Evolutionary conservation across 2,888 invertebrate genomes (phyloP).

Genomic region (Alitta virens): DNA sequence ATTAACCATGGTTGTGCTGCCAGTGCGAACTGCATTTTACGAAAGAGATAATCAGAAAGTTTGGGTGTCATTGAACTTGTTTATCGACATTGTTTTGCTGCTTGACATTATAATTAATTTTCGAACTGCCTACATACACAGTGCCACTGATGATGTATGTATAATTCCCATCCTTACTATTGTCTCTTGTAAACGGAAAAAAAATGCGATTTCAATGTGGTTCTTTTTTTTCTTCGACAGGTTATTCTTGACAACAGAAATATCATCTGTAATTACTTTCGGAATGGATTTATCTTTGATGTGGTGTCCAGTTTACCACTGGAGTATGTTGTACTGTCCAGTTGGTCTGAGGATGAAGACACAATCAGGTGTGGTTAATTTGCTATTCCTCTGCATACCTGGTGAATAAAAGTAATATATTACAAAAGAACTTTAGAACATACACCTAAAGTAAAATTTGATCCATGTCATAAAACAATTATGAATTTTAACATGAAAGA

Average conservation of each 20-base stretch:
- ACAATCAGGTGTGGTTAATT: no score
- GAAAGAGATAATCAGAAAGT: not conserved
- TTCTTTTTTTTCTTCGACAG: slow-evolving; percentile 9
- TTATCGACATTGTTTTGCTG: slow-evolving; percentile 13
- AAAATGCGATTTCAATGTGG: no score
- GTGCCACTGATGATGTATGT: slow-evolving; percentile 15
- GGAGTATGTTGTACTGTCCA: slow-evolving; percentile 11
- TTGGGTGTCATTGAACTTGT: slow-evolving; percentile 10
- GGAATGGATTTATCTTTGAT: slow-evolving; percentile 18
- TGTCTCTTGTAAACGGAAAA: no score
- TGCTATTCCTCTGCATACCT: no score
- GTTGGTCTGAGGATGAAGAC: no score
- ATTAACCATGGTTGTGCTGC: slow-evolving; percentile 11
- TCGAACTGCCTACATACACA: slow-evolving; percentile 18
- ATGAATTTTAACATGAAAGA: no score
- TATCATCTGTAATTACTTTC: slow-evolving; percentile 10
- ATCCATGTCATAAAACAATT: no score
- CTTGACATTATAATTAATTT: slow-evolving; percentile 21
- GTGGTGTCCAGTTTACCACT: slow-evolving; percentile 18
- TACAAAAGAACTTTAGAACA: no score
- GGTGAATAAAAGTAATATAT: no score
- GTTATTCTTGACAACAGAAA: slow-evolving; percentile 7
- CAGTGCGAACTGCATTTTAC: slow-evolving; percentile 15
- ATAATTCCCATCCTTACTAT: not conserved
- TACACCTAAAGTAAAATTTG: no score